Evolutionary conservation across 2,888 invertebrate species (phyloP).

Genomic region (Bellardia bayeri): DNA sequence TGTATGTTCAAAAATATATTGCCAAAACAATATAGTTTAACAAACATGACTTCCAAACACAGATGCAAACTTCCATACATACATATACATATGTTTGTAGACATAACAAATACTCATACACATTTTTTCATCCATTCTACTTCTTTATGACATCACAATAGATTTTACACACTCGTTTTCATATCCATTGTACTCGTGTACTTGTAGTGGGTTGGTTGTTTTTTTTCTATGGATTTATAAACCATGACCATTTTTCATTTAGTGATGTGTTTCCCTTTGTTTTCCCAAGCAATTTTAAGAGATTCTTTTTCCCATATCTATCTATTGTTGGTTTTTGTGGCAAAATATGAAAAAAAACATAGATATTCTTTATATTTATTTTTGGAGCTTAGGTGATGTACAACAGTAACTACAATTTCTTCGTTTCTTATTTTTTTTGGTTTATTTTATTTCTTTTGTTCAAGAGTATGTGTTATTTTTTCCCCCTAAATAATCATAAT

Average conservation of each 20-base stretch:
- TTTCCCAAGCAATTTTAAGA: constrained; percentile 33
- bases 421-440: constrained; percentile 23
- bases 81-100: not conserved
- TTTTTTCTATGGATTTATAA: constrained; percentile 36
- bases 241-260: constrained; percentile 65
- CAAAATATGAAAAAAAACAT: not conserved
- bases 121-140: constrained; percentile 33
- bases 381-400: constrained; percentile 41
- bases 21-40: not conserved
- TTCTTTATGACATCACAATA: constrained; percentile 57
- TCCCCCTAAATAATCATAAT: constrained; percentile 15
- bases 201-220: constrained; percentile 1
- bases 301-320: constrained; percentile 7
- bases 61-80: not conserved
- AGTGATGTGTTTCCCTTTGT: constrained; percentile 25
- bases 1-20: constrained; percentile 30
- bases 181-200: not conserved
- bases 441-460: constrained; percentile 28
- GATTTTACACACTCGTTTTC: constrained; percentile 34
- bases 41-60: constrained; percentile 35
- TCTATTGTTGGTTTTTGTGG: constrained; percentile 9
- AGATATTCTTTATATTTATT: constrained; percentile 5
- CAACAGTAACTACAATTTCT: not conserved
- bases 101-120: constrained; percentile 38
- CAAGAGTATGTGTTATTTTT: constrained; percentile 10